Evolutionary conservation across 2,888 invertebrate species (phyloP).

Genomic region (Drosophila nigricruria): DNA sequence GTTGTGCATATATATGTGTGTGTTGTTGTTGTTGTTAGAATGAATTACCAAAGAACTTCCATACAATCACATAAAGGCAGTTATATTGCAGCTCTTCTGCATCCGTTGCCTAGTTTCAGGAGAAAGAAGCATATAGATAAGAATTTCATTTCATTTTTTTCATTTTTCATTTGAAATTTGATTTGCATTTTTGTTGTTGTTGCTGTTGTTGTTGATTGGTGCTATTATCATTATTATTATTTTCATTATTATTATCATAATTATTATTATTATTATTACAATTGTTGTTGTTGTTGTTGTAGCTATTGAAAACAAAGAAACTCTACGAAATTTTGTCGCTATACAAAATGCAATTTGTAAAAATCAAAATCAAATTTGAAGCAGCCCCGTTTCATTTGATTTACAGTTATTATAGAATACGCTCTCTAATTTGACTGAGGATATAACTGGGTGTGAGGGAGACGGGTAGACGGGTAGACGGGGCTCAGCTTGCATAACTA

Average conservation of each 20-base stretch:
- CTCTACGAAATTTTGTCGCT: constrained; percentile 51
- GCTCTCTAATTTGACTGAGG: constrained; percentile 27
- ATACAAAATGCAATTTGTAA: constrained; percentile 54
- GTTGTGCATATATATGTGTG: constrained; percentile 25
- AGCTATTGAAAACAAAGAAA: constrained; percentile 45
- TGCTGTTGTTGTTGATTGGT: constrained; percentile 36
- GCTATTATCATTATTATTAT: constrained; percentile 30
- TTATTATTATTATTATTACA: constrained; percentile 15
- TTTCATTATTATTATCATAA: constrained; percentile 21
- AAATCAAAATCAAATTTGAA: constrained; percentile 45
- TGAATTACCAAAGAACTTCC: constrained; percentile 89
- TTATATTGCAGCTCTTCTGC: constrained; percentile 87
- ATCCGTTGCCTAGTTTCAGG: constrained; percentile 81
- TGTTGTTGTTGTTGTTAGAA: constrained; percentile 57
- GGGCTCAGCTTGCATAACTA: constrained; percentile 36
- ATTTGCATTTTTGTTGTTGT: constrained; percentile 33
- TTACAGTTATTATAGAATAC: constrained; percentile 21
- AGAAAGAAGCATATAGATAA: constrained; percentile 76
- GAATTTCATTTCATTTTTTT: constrained; percentile 50
- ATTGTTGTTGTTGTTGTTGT: constrained; percentile 28
- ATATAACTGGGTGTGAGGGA: not conserved
- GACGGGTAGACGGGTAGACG: not conserved
- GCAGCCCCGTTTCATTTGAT: constrained; percentile 43
- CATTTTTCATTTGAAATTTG: constrained; percentile 25
- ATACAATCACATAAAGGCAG: constrained; percentile 90